Evolutionary conservation across 2,888 invertebrate species (phyloP), one percentile per base, ranked within the genome.

Genomic region (Drosophila multiciliata): DNA sequence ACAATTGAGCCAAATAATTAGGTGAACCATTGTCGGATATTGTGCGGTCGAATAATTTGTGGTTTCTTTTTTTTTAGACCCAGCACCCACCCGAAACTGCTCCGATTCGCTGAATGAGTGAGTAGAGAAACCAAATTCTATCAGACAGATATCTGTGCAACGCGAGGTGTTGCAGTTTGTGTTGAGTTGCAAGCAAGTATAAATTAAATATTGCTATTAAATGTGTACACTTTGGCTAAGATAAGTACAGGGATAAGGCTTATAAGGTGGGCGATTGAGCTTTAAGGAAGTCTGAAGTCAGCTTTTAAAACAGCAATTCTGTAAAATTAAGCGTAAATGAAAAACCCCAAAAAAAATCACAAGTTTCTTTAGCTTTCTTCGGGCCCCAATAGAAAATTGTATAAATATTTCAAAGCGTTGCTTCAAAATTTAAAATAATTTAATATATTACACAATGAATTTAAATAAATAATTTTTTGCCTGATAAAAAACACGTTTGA

Each of bases 1-100:
- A 82, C 89, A 89, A 87, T 80, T 78, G 73, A 69, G 73, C 53
- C 87, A 79, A 87, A 90, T 89, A 87, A 89, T 89, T 89, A 88
- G 89, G 86, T 80, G 86, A 87, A 33, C 73, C 77, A 67, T 86
- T 90, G 87, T 90, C 42, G 62, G 23, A 29, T 57, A 75, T 90
- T 85, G 86, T 88, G 66, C 48, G 73, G 68, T 33, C 73, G 40
- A 68, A 77, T 86, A 69, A 89, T 87, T 82, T 83, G 90, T 71
- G 90, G 90, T 83, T 89, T 80, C 76, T 77, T 88, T 88, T 66
- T 68, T 55, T 53, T n/a, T n/a, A 68, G 49, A 23, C 35, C 54
- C 33, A 45, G 15, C 48, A 5, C 7, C 26, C 26, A 36, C 48
- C 12, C 23, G 23, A 48, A 53, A 35, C 36, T 29, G 36, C 32